Evolutionary conservation across 1,140 invertebrate species (phyloP), one percentile per base, ranked within the genome.

Genomic region (Meloidogyne exigua): DNA sequence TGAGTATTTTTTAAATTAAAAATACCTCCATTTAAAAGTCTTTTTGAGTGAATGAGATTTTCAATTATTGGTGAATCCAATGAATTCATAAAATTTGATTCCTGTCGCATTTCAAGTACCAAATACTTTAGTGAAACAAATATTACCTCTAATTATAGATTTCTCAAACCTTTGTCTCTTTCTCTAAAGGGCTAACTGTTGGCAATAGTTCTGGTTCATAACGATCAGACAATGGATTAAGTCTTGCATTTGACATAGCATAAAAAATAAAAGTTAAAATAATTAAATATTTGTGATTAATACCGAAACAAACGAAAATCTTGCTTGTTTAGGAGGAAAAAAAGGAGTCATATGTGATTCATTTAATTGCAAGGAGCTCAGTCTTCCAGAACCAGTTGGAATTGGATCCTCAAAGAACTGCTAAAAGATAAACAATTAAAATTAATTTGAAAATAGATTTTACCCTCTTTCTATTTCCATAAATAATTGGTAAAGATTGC

Each of bases 81-180:
- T 11, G 75, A 69, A 42, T 76, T 66, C 15, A 76, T 74, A 23
- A 57, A 76, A 42, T 65, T 66, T 44, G 68, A 57, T 39, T 76
- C 75, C 25, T 76, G 75, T 18, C 68, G 32, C 75, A 76, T 69
- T 44, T 76, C 75, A 32, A 76, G 32, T 32, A 74, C 26, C 18
- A 32, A 44, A 62, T 26, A 18, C 68, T 76, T 32, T 12, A 76
- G 2, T 2, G 0, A 57, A 21, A 57, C 4, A n/a, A n/a, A n/a
- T n/a, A 57, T 57, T 57, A 9, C 7, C 13, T n/a, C 7, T 15
- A 49, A 18, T 49, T 18, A 49, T 5, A 49, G n/a, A n/a, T 18
- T n/a, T 49, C 13, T 4, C 15, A 57, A 57, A 57, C 49, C n/a
- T 57, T 57, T n/a, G 18, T 57, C n/a, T 57, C 49, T 9, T 57